phyloP scores from a whole-genome alignment of 2,888 invertebrate genomes.

The Heliconius erato region DNA sequence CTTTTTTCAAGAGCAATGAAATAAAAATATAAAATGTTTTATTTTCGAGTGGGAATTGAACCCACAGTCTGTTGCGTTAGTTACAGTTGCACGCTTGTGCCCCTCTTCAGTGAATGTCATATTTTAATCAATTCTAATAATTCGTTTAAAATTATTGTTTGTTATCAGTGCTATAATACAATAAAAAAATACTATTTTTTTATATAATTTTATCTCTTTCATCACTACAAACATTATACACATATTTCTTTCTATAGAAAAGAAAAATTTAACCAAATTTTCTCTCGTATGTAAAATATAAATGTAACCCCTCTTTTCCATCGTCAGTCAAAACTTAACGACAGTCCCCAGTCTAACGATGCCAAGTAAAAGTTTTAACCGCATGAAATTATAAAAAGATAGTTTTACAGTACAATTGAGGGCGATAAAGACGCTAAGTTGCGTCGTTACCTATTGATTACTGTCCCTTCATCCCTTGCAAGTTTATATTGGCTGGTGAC shows the following conservation, averaged over 20 bases:
- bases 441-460: constrained; percentile 34
- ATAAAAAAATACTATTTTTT: no score
- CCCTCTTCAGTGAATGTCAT: no score
- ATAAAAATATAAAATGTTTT: background rate
- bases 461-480: constrained; percentile 4
- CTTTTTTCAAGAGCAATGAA: no score
- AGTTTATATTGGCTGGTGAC: constrained; percentile 32
- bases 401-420: constrained; percentile 26
- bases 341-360: constrained; percentile 7
- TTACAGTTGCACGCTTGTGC: no score
- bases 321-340: background rate
- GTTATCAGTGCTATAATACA: no score
- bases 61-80: background rate
- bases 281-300: no score
- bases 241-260: no score
- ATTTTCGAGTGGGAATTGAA: background rate
- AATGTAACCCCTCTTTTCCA: background rate
- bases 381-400: constrained; percentile 35
- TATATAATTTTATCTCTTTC: no score
- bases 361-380: constrained; percentile 32
- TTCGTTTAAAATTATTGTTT: no score
- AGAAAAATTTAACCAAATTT: no score
- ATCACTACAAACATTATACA: no score
- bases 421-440: constrained; percentile 18
- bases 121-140: no score